These are phyloP conservation scores for Ectemnius continuus DNA, from an alignment of 2,888 invertebrate species.

Conservation along the genomic window DNA sequence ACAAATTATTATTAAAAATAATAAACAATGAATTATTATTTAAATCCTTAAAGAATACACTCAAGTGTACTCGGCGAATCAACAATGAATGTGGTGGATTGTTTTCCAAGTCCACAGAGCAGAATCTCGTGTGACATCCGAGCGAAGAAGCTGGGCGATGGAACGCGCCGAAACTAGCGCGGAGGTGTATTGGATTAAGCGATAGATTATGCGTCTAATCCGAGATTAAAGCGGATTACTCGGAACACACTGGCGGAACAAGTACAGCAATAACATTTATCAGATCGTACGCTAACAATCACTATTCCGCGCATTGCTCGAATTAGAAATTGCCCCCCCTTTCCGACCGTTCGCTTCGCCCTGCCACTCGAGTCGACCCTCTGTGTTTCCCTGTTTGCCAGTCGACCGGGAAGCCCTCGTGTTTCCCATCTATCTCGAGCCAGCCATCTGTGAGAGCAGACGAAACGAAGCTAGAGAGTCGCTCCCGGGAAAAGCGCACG, in stretches of 20 bases:
- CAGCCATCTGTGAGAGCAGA: not conserved
- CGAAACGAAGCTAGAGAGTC: not conserved
- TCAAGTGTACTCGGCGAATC: too few relatives aligned
- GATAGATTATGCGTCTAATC: slow-evolving; percentile 56
- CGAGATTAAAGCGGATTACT: slow-evolving; percentile 53
- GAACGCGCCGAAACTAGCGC: slow-evolving; percentile 11
- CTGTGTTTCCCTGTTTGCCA: not conserved
- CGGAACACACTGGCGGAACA: slow-evolving; percentile 47
- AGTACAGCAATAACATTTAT: slow-evolving; percentile 50
- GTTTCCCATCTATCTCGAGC: slow-evolving; percentile 19
- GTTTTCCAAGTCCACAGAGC: too few relatives aligned
- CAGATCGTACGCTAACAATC: slow-evolving; percentile 45
- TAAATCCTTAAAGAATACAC: too few relatives aligned
- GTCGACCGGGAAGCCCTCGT: not conserved
- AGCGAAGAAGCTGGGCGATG: slow-evolving; percentile 17
- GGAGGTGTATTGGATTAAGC: slow-evolving; percentile 51
- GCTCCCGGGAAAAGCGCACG: too few relatives aligned
- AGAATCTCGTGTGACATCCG: slow-evolving; percentile 13
- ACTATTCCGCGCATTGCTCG: slow-evolving; percentile 11
- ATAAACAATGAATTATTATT: too few relatives aligned
- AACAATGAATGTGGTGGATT: too few relatives aligned
- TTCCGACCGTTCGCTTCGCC: not conserved
- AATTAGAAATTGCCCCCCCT: not conserved
- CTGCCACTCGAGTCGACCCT: not conserved
- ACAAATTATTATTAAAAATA: too few relatives aligned